Evolutionary conservation across 2,888 invertebrate species (phyloP).

Genomic region (Pristionchus maxplancki): DNA sequence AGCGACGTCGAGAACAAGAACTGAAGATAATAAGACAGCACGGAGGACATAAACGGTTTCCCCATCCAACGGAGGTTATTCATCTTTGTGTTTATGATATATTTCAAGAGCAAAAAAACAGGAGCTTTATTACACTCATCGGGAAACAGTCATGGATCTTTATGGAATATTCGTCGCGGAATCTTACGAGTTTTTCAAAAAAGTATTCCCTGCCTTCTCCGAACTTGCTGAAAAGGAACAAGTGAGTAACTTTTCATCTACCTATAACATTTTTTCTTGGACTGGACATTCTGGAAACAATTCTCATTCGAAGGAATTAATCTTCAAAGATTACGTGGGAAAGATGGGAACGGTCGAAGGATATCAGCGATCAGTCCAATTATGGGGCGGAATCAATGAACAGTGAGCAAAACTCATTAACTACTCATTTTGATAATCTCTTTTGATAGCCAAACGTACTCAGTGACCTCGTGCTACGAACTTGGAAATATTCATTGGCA

Average conservation of each 20-base stretch:
- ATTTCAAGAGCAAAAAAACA: not conserved
- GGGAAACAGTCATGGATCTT: not conserved
- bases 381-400: not conserved
- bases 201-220: not conserved
- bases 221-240: not conserved
- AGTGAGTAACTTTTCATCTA: not conserved
- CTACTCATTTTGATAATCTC: not conserved
- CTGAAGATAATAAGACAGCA: not conserved
- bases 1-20: not conserved
- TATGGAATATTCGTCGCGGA: not conserved
- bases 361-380: not conserved
- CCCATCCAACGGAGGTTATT: not conserved
- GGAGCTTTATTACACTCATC: not conserved
- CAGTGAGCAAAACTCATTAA: not conserved
- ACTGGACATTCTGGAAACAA: not conserved
- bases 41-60: not conserved
- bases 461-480: not conserved
- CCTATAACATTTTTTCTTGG: not conserved
- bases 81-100: not conserved
- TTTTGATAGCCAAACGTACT: not conserved
- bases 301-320: not conserved
- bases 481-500: not conserved
- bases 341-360: not conserved
- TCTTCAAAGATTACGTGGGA: conserved; percentile 28
- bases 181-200: not conserved